Evolutionary conservation across 2,888 invertebrate species (phyloP), one percentile per base, ranked within the genome.

Genomic region (Erebia ligea): DNA sequence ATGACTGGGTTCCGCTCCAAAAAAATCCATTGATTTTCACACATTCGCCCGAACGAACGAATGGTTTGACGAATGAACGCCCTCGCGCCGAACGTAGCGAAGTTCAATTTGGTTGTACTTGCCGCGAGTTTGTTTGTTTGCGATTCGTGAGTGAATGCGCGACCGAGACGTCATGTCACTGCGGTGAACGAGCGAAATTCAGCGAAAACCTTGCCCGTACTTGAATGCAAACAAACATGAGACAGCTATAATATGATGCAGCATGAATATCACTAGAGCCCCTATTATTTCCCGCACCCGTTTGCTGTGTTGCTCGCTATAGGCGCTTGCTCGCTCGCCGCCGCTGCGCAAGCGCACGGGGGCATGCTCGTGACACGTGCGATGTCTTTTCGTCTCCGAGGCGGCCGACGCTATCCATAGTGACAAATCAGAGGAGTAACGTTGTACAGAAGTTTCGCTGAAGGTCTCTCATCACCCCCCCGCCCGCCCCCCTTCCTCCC

Each of bases 61-160:
- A 59, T 65, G 69, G 52, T 64, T 59, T 34, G 69, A 72, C 73
- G 77, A 77, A 76, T 71, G 77, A 65, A 73, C 69, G 62, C 45
- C 40, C n/a, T 34, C 57, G 34, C 66, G 66, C 42, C 19, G 56
- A 25, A 34, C 73, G 69, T 74, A 74, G 76, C 78, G 73, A 80
- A 78, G 80, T 82, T 86, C 87, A 86, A 90, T 90, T 90, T 91
- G 92, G 90, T 91, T 91, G 91, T 91, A 92, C 90, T 91, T 86
- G 83, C 77, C 76, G 77, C 75, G 79, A 75, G 83, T 79, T 86
- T 86, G 89, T 79, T 86, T 86, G 89, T 87, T 90, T 90, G 89
- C 89, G 88, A 84, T 88, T 82, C 78, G 77, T 76, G 86, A 79
- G 79, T 84, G 89, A 82, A 79, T 81, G 87, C 70, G 76, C 72